Conservation (phyloP, 2,797 vertebrate species). For the Rhyacichthys aspro region DNA sequence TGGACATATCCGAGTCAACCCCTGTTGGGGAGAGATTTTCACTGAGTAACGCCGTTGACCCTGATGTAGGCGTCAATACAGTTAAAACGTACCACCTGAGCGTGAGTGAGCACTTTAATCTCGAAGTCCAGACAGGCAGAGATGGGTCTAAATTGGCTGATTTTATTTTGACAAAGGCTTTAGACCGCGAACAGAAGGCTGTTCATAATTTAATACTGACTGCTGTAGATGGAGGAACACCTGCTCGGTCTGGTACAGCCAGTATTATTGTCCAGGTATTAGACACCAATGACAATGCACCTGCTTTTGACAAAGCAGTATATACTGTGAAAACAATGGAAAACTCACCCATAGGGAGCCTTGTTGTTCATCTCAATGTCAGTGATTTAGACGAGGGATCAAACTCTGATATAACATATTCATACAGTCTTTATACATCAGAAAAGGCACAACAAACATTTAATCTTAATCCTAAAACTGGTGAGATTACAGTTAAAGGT, state of each 20-base stretch:
- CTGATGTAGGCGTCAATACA: conserved; percentile 87
- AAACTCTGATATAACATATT: conserved; percentile 55
- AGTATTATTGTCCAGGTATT: conserved; percentile 63
- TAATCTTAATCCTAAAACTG: conserved; percentile 74
- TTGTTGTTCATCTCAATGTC: conserved; percentile 49
- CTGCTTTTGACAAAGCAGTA: conserved; percentile 35
- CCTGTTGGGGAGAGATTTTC: conserved; percentile 86
- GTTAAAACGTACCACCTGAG: conserved; percentile 88
- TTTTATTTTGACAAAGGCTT: conserved; percentile 56
- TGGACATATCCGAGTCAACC: conserved; percentile 89
- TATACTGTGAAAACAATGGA: conserved; percentile 42
- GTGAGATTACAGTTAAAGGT: conserved; percentile 80
- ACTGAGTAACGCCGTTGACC: conserved; percentile 88
- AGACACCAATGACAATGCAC: conserved; percentile 42
- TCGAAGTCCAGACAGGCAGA: conserved; percentile 74
- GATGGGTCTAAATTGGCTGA: conserved; percentile 61
- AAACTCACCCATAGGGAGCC: conserved; percentile 41
- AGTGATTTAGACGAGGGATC: conserved; percentile 50
- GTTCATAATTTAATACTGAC: conserved; percentile 68
- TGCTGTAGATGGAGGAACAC: conserved; percentile 71
- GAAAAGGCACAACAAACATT: conserved; percentile 79
- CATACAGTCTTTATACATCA: conserved; percentile 79
- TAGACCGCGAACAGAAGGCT: conserved; percentile 67
- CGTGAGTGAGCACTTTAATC: conserved; percentile 84
- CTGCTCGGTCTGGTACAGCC: conserved; percentile 60